phyloP scores from a whole-genome alignment of 2,888 invertebrate species.

The Deilephila elpenor region DNA sequence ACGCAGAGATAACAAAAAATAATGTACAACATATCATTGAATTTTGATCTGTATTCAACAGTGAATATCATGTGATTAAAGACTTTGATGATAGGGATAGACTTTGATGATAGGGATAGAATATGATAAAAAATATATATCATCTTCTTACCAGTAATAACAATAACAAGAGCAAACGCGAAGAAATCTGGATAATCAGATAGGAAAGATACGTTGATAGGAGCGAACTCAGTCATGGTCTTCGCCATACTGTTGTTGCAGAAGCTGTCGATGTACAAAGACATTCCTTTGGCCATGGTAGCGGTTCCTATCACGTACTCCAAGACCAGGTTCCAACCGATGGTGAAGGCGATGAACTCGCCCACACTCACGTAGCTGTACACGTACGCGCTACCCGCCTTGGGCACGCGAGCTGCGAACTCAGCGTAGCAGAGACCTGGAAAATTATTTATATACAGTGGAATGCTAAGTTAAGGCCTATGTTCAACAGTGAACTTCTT shows the following conservation, averaged over 20 bases:
- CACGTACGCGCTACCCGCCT: slow-evolving; percentile 95
- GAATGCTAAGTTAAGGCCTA: background rate
- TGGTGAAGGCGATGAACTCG: slow-evolving; percentile 95
- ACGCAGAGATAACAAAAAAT: too few species aligned
- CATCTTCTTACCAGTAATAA: slow-evolving; percentile 86
- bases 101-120: background rate
- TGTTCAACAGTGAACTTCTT: background rate
- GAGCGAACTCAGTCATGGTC: slow-evolving; percentile 86
- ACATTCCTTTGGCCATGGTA: slow-evolving; percentile 91
- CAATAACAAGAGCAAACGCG: slow-evolving; percentile 87
- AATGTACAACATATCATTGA: too few species aligned
- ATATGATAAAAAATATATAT: slow-evolving; percentile 33
- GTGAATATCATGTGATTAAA: too few species aligned
- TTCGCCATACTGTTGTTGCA: slow-evolving; percentile 87
- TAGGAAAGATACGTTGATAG: slow-evolving; percentile 87
- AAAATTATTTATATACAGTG: background rate
- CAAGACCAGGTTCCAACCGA: slow-evolving; percentile 97
- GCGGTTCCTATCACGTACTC: slow-evolving; percentile 95
- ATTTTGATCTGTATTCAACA: too few species aligned
- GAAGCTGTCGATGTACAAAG: slow-evolving; percentile 90
- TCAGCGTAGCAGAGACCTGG: slow-evolving; percentile 95
- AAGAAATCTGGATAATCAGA: slow-evolving; percentile 91
- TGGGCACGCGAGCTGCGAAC: slow-evolving; percentile 94
- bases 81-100: too few species aligned
- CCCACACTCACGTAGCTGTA: slow-evolving; percentile 97